phyloP scores from a whole-genome alignment of 92 coral and sea anemone species.

The Pocillopora meandrina region DNA sequence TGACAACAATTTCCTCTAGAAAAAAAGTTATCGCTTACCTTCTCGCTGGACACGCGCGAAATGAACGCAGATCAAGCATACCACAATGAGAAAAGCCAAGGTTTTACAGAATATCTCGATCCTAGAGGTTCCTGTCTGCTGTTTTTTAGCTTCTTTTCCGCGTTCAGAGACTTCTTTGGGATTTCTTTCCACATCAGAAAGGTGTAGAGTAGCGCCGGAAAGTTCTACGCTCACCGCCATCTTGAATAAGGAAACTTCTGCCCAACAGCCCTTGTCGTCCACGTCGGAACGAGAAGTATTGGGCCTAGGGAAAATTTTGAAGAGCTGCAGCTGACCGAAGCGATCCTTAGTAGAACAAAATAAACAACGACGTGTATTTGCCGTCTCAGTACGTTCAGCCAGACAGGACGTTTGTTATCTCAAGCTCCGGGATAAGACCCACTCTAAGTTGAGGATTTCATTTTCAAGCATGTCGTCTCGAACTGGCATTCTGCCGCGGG shows the following conservation, averaged over 20 bases:
- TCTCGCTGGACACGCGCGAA: slow-evolving; percentile 74
- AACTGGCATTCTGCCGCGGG: too few species aligned
- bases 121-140: slow-evolving; percentile 44
- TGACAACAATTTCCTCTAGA: too few species aligned
- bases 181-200: slow-evolving; percentile 36
- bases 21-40: slow-evolving; percentile 45
- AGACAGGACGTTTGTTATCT: too few species aligned
- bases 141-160: slow-evolving; percentile 16
- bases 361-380: too few species aligned
- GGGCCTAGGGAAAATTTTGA: not conserved
- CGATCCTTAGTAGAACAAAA: too few species aligned
- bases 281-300: not conserved
- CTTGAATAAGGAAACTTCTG: not conserved
- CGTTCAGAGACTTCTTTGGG: slow-evolving; percentile 21
- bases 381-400: too few species aligned
- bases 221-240: slow-evolving; percentile 45
- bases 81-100: slow-evolving; percentile 68
- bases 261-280: not conserved
- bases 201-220: slow-evolving; percentile 1
- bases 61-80: slow-evolving; percentile 65
- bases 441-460: too few species aligned
- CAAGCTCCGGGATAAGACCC: too few species aligned
- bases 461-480: too few species aligned
- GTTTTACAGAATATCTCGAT: slow-evolving; percentile 78
- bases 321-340: too few species aligned